Percentiles rank a stretch among this genome's conserved stretches.
These are phyloP conservation scores for Orchesella cincta DNA, from an alignment of 1,140 invertebrate species.

Conservation along the genomic window DNA sequence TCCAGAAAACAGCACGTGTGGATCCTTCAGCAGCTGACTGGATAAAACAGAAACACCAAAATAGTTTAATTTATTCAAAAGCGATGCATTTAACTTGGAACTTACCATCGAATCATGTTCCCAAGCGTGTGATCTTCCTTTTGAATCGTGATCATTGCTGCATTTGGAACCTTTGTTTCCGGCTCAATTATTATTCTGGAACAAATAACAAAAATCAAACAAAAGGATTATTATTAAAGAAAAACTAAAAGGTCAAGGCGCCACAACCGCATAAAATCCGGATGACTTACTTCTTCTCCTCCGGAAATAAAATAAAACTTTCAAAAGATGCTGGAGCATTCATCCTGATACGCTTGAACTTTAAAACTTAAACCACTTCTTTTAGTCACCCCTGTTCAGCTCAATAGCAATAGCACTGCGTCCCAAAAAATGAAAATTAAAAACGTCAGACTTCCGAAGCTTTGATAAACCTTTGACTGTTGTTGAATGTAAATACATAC, in stretches of 20 bases:
- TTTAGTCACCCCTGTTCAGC: no score
- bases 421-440: no score
- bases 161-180: background rate
- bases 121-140: background rate
- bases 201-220: background rate
- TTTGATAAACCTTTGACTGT: no score
- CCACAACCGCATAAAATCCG: background rate
- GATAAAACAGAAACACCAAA: background rate
- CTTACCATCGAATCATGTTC: background rate
- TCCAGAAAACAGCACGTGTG: background rate
- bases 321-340: background rate
- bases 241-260: background rate
- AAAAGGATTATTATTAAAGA: background rate
- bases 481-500: no score
- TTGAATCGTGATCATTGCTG: background rate
- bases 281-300: background rate
- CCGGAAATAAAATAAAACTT: background rate
- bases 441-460: no score
- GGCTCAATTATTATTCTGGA: background rate
- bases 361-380: background rate
- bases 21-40: background rate
- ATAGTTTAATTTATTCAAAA: background rate
- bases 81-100: no score
- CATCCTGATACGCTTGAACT: background rate
- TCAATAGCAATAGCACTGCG: no score